A percentile compares a stretch with the other conserved stretches of the same genome.
These are phyloP conservation scores for Thalassarche chlororhynchos DNA, from an alignment of 2,113 vertebrate genomes.

Conservation along the genomic window DNA sequence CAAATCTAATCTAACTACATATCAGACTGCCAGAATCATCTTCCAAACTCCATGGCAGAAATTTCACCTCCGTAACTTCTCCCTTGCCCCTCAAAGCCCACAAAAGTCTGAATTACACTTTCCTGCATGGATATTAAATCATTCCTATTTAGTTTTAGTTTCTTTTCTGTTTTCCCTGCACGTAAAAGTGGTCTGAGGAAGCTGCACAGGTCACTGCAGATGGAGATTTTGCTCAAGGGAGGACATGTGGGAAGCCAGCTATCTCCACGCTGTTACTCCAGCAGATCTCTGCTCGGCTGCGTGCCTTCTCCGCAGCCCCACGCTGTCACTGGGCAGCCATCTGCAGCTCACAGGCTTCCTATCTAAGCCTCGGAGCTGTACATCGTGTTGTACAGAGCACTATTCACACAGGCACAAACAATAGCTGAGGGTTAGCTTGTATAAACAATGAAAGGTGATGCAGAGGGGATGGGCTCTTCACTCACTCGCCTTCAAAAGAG, in stretches of 20 bases:
- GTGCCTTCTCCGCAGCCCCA: neutral
- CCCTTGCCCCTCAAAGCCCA: neutral
- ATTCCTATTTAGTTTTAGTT: neutral
- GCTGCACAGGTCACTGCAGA: fast-evolving
- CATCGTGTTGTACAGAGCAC: neutral
- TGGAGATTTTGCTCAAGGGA: too few relatives aligned
- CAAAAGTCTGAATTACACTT: neutral
- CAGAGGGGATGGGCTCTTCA: neutral
- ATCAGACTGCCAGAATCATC: neutral
- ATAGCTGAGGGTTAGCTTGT: neutral
- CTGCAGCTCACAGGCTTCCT: neutral
- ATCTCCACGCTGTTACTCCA: fast-evolving
- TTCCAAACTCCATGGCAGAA: neutral
- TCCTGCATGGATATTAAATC: fast-evolving
- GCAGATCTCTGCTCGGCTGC: neutral
- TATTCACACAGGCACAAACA: neutral
- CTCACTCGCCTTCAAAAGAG: neutral
- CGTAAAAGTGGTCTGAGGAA: neutral
- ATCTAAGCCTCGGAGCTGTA: neutral
- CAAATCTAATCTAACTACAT: neutral
- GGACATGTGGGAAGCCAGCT: neutral
- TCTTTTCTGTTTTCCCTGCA: neutral
- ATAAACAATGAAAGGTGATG: neutral
- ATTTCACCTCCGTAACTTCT: neutral
- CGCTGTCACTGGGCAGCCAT: neutral